A percentile compares a stretch with the other conserved stretches of the same genome.
These are phyloP conservation scores for Catharus fuscescens DNA, from an alignment of 2,113 vertebrate genomes.

Conservation along the genomic window DNA sequence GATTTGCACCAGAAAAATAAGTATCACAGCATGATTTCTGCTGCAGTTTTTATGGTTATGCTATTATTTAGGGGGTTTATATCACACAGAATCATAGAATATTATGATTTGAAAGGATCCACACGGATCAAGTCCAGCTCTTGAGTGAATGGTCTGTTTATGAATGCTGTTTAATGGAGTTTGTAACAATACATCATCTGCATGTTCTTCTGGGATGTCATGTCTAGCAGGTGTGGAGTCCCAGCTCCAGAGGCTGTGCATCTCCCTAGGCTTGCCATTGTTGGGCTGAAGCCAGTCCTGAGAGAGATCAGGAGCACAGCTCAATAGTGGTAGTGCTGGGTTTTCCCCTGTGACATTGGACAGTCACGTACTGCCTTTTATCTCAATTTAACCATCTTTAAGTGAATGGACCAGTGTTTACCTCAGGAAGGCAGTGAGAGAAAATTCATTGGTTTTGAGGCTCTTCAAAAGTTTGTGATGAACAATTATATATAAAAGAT, in stretches of 20 bases:
- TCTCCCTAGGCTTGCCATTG: neutral
- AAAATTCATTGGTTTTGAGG: neutral
- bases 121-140: neutral
- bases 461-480: neutral
- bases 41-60: neutral
- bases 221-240: neutral
- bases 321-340: fast-evolving
- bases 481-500: neutral
- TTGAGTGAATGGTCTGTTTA: neutral
- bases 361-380: neutral
- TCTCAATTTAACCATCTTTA: neutral
- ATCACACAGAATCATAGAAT: neutral
- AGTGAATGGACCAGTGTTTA: neutral
- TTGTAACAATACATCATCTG: neutral
- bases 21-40: neutral
- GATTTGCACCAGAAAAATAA: neutral
- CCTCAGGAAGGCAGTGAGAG: neutral
- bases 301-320: neutral
- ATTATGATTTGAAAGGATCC: neutral
- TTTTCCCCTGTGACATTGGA: neutral
- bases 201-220: neutral
- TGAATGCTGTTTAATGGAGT: neutral
- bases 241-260: neutral
- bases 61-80: neutral
- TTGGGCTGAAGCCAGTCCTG: neutral